Conservation (phyloP, 2,797 vertebrate genomes). For the Taeniopygia guttata region DNA sequence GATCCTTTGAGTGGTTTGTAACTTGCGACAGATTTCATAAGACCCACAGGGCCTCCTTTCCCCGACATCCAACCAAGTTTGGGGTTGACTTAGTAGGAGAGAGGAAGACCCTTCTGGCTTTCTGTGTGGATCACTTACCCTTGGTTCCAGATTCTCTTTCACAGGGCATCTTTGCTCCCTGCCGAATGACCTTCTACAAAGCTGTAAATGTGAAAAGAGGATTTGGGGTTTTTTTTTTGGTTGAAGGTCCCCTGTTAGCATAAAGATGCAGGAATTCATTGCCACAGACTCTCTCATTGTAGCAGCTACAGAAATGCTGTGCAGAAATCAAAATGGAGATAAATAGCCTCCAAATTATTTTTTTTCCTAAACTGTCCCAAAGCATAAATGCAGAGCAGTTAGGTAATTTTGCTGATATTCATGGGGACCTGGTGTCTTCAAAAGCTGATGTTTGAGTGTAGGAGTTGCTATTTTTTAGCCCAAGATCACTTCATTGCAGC, state of each 20-base stretch:
- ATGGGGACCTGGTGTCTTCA: background rate
- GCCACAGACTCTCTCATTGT: background rate
- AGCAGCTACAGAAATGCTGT: background rate
- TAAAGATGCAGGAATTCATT: background rate
- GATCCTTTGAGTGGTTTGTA: background rate
- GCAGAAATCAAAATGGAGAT: background rate
- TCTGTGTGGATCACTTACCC: accelerated
- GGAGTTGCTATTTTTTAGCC: background rate
- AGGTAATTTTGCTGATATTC: background rate
- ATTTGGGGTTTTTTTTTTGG: background rate
- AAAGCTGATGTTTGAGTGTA: background rate
- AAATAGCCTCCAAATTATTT: background rate
- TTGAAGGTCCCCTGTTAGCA: accelerated
- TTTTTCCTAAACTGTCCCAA: background rate
- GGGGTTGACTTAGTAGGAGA: accelerated
- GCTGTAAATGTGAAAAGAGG: accelerated
- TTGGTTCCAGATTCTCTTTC: background rate
- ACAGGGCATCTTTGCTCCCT: background rate
- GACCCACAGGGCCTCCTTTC: background rate
- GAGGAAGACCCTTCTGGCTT: background rate
- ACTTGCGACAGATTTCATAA: background rate
- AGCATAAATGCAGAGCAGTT: background rate
- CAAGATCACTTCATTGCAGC: background rate
- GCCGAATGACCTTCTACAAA: background rate
- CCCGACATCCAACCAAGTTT: background rate